Percentiles rank a stretch among this genome's conserved stretches.
Conservation (phyloP, 2,113 vertebrate genomes). For the Bufo gargarizans region DNA sequence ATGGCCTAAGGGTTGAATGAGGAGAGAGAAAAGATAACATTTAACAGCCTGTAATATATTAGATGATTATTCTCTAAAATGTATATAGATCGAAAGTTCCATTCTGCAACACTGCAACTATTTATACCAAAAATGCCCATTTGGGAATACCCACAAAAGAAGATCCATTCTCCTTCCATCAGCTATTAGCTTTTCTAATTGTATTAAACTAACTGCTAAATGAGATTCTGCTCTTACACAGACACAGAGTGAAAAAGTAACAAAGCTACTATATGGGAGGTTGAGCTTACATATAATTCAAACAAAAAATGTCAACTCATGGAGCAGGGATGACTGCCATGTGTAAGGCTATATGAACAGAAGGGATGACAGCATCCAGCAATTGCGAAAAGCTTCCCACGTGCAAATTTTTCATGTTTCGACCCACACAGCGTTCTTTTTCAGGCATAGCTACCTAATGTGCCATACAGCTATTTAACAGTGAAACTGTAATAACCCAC, state of each 20-base stretch:
- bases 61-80: background rate
- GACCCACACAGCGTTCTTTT: too few species aligned
- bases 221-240: background rate
- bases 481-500: too few species aligned
- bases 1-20: slow-evolving; percentile 80
- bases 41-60: background rate
- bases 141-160: background rate
- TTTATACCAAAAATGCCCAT: background rate
- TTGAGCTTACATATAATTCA: too few species aligned
- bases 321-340: too few species aligned
- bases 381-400: too few species aligned
- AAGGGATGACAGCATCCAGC: too few species aligned
- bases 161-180: background rate
- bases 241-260: background rate
- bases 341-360: too few species aligned
- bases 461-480: too few species aligned
- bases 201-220: background rate
- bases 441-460: too few species aligned
- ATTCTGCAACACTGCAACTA: background rate
- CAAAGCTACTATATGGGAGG: background rate
- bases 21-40: slow-evolving; percentile 4
- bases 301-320: too few species aligned
- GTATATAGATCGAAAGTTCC: background rate
- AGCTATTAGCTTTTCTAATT: background rate
- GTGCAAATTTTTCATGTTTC: too few species aligned